These are phyloP conservation scores for Pica pica DNA, from an alignment of 2,113 vertebrate genomes.

Conservation along the genomic window DNA sequence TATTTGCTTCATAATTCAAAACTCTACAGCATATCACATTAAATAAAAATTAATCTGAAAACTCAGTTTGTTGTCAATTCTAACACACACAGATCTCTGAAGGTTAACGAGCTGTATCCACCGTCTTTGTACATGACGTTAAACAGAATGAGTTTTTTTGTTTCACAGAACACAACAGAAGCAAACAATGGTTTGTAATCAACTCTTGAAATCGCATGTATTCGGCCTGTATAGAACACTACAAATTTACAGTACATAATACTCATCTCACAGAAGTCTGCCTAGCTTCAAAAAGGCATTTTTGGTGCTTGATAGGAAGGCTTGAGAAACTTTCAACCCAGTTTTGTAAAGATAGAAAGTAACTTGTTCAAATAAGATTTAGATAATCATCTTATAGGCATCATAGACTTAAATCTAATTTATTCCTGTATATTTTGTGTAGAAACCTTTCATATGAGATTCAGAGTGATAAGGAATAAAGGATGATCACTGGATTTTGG, in stretches of 20 bases:
- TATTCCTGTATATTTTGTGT: neutral
- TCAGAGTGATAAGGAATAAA: neutral
- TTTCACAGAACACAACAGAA: neutral
- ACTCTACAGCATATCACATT: neutral
- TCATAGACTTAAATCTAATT: neutral
- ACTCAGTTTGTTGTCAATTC: neutral
- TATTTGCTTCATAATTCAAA: neutral
- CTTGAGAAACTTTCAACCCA: neutral
- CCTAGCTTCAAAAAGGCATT: neutral
- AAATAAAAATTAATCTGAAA: neutral
- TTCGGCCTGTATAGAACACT: neutral
- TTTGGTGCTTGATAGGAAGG: neutral
- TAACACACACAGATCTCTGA: neutral
- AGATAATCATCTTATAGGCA: neutral
- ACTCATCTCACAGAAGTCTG: neutral
- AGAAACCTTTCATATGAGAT: neutral
- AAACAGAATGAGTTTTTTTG: neutral
- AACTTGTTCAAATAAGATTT: neutral
- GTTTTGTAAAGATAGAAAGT: neutral
- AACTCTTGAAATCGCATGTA: neutral
- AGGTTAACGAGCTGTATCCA: rapidly evolving
- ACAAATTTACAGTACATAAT: neutral
- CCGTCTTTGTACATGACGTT: rapidly evolving
- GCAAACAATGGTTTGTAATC: neutral
- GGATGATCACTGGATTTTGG: neutral